These are phyloP conservation scores for Corticium candelabrum DNA, from an alignment of 37 sponge, comb jelly and placozoan genomes.

Conservation along the genomic window DNA sequence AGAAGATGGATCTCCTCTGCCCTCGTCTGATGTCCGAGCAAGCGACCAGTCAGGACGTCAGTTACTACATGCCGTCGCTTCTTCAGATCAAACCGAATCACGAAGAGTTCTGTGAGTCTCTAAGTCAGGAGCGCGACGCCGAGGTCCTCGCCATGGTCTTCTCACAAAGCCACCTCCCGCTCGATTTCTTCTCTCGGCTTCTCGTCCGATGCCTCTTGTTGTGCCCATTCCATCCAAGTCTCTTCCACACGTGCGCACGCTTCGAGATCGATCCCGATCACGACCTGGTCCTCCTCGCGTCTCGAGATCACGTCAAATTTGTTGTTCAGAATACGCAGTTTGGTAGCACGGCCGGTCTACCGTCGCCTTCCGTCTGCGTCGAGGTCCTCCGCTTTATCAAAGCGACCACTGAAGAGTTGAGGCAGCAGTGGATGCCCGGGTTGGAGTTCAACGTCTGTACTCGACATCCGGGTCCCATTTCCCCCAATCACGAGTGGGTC, in stretches of 20 bases:
- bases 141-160: not conserved
- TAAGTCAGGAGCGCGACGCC: not conserved
- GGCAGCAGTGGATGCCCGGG: not conserved
- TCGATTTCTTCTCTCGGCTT: not conserved
- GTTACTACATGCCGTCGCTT: not conserved
- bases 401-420: not conserved
- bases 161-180: not conserved
- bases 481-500: not conserved
- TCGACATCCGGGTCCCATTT: not conserved
- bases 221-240: not conserved
- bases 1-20: slow-evolving; percentile 5
- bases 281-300: not conserved
- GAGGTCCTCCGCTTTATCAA: not conserved
- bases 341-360: not conserved
- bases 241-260: slow-evolving; percentile 1
- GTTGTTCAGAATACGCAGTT: not conserved
- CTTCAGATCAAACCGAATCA: not conserved
- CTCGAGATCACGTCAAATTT: not conserved
- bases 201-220: not conserved
- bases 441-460: not conserved
- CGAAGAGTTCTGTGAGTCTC: not conserved
- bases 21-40: not conserved
- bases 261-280: not conserved
- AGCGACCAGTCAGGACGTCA: not conserved
- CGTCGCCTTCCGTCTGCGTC: not conserved